Evolutionary conservation across 1,140 invertebrate genomes (phyloP).

Genomic region (Olivierus martensii): DNA sequence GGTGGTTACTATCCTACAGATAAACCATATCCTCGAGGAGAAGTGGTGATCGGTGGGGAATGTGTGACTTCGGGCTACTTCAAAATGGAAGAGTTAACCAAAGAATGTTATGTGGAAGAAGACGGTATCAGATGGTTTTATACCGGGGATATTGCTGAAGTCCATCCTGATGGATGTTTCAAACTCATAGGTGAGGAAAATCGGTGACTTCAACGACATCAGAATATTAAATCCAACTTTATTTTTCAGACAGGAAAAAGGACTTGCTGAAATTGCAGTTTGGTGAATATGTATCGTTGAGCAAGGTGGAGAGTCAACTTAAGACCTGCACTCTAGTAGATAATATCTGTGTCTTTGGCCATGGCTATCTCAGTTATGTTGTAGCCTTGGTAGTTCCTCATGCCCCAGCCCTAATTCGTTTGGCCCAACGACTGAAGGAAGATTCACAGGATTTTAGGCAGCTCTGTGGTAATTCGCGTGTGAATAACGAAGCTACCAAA

Average conservation of each 20-base stretch:
- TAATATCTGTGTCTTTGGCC: slow-evolving; percentile 34
- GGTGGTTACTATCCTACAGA: slow-evolving; percentile 37
- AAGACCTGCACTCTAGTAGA: slow-evolving; percentile 37
- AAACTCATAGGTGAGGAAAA: slow-evolving; percentile 29
- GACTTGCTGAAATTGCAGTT: slow-evolving; percentile 41
- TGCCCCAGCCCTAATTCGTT: slow-evolving; percentile 42
- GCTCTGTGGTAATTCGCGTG: slow-evolving; percentile 51
- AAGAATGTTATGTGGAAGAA: slow-evolving; percentile 35
- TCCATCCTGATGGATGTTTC: slow-evolving; percentile 37
- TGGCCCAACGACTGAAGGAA: slow-evolving; percentile 49
- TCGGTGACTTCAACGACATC: not conserved
- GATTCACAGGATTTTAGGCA: slow-evolving; percentile 47
- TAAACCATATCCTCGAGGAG: slow-evolving; percentile 37
- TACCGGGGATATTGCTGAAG: slow-evolving; percentile 41
- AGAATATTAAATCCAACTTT: not conserved
- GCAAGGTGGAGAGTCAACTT: slow-evolving; percentile 32
- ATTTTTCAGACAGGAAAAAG: slow-evolving; percentile 38
- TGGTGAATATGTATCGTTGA: slow-evolving; percentile 35
- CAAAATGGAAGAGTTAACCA: slow-evolving; percentile 37
- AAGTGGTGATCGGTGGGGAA: slow-evolving; percentile 39
- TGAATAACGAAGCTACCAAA: slow-evolving; percentile 64
- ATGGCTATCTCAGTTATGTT: slow-evolving; percentile 48
- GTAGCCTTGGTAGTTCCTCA: slow-evolving; percentile 88
- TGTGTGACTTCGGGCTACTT: slow-evolving; percentile 40
- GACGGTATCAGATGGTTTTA: slow-evolving; percentile 36